Base-by-base conservation (phyloP, 2,113 vertebrate species). In the Erythrocercus mccallii region DNA sequence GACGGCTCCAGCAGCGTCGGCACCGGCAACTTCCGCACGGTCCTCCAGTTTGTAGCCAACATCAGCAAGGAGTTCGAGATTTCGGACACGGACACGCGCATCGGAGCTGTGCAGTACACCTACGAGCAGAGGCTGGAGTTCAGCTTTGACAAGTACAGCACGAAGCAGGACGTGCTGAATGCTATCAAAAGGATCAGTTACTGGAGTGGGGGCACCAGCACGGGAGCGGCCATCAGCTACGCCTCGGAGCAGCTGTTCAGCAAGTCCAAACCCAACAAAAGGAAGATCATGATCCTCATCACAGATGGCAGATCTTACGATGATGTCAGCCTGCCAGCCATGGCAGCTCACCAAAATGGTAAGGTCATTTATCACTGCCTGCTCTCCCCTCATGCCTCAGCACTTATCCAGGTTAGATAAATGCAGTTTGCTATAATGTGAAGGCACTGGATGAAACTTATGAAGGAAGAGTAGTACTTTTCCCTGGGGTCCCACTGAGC, bases 1-100 rank as follows among this genome's bases (percentile, higher is more conserved):
- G 99, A 99, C 1, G 99, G 99, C 94, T 99, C 99, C 96, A 99
- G 99, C 98, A 99, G 99, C 1, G 99, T 99, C 3, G 99, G 99
- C 11, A 99, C 99, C 0, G 68, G 98, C 79, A 99, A 99, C 97
- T 99, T 99, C 98, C 99, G 98, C 96, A 99, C 99, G 0, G 97
- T 99, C 11, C 98, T 99, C 61, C 99, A 99, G 97, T 99, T 99
- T 2, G 99, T 99, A 50, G 99, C 99, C 96, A 99, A 99, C 96
- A 97, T 99, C 91, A 99, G 98, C 47, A 98, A 98, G 42, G 99
- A 99, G 96, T 99, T 99, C 4, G 99, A 99, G 98, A 99, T 99
- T 64, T 99, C 99, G 0, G 99, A 99, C 96, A 99, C 99, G 0
- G 99, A 99, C 97, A 99, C 99, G 0, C 98, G 99, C 15, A 95